Conservation (phyloP, 2,888 invertebrate genomes). For the Ferrisia virgata region DNA sequence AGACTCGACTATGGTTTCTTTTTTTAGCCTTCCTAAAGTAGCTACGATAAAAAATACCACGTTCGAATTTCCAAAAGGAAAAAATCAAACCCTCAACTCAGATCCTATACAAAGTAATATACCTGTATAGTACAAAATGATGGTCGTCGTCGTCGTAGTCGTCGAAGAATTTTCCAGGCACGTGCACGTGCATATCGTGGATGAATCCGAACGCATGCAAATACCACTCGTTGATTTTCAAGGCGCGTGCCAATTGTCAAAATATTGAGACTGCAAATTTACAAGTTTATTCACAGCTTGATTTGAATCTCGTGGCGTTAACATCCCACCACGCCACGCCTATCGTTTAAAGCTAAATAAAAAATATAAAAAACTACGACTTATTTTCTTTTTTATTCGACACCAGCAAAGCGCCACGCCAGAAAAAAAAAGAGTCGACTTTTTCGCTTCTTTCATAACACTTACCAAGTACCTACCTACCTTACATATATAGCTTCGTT, state of each 20-base stretch:
- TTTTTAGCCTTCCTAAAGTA: too few species aligned
- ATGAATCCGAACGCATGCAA: conserved; percentile 20
- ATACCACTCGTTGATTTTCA: conserved; percentile 42
- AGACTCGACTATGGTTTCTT: neutral
- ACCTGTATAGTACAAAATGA: too few species aligned
- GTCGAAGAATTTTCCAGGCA: conserved; percentile 8
- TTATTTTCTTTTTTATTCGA: neutral
- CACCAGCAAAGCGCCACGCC: neutral
- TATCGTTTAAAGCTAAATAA: conserved; percentile 13
- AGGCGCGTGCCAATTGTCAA: conserved; percentile 46
- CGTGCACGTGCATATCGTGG: conserved; percentile 13
- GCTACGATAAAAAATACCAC: neutral
- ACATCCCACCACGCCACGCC: conserved; percentile 16
- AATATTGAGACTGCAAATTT: conserved; percentile 47
- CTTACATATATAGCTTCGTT: too few species aligned
- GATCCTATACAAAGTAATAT: too few species aligned
- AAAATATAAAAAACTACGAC: neutral
- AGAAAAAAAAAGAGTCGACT: neutral
- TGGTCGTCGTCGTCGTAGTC: too few species aligned
- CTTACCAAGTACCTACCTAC: too few species aligned
- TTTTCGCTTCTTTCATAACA: neutral
- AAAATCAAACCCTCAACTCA: neutral
- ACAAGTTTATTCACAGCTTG: conserved; percentile 33
- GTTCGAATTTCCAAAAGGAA: neutral
- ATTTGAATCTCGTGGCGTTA: conserved; percentile 8